A percentile compares a stretch with the other conserved stretches of the same genome.
These are phyloP conservation scores for Drosophila formosana DNA, from an alignment of 2,888 invertebrate genomes.

Conservation along the genomic window DNA sequence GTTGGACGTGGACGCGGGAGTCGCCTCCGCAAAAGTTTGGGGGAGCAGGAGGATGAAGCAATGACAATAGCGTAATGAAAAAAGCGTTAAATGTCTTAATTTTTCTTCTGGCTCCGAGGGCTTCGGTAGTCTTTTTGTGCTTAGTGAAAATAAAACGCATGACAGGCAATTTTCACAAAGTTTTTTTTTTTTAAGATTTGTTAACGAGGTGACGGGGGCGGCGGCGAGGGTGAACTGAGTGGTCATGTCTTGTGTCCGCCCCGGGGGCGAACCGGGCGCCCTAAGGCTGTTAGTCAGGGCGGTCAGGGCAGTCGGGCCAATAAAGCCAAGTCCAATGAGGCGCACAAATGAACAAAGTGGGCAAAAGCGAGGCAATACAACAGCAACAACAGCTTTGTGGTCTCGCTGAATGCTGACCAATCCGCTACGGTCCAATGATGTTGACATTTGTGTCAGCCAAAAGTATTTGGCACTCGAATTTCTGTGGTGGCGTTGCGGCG, in stretches of 20 bases:
- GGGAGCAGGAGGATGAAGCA: background rate
- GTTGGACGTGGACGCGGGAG: conserved; percentile 4
- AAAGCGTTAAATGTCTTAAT: conserved; percentile 79
- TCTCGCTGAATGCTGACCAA: conserved; percentile 63
- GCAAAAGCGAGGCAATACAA: conserved; percentile 25
- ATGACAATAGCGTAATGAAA: conserved; percentile 69
- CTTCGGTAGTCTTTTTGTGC: conserved; percentile 32
- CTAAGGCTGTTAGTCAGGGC: background rate
- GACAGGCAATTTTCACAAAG: conserved; percentile 75
- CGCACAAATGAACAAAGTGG: conserved; percentile 70
- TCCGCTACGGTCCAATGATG: conserved; percentile 46
- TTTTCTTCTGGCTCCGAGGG: conserved; percentile 53
- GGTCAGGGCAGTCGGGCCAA: conserved; percentile 36
- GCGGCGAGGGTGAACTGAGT: background rate
- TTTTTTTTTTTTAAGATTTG: conserved; percentile 68
- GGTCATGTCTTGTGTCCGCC: conserved; percentile 9
- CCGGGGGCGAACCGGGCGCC: conserved; percentile 5
- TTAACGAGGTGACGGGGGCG: conserved; percentile 29
- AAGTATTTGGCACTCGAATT: conserved; percentile 70
- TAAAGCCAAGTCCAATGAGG: conserved; percentile 69
- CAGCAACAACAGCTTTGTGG: conserved; percentile 60
- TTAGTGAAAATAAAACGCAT: conserved; percentile 69
- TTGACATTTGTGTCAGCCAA: conserved; percentile 77
- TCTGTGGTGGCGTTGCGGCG: conserved; percentile 60
- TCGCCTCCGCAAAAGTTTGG: background rate